A percentile compares a stretch with the other conserved stretches of the same genome.
Conservation (phyloP, 2,888 invertebrate species). For the Euzetes globulus region DNA sequence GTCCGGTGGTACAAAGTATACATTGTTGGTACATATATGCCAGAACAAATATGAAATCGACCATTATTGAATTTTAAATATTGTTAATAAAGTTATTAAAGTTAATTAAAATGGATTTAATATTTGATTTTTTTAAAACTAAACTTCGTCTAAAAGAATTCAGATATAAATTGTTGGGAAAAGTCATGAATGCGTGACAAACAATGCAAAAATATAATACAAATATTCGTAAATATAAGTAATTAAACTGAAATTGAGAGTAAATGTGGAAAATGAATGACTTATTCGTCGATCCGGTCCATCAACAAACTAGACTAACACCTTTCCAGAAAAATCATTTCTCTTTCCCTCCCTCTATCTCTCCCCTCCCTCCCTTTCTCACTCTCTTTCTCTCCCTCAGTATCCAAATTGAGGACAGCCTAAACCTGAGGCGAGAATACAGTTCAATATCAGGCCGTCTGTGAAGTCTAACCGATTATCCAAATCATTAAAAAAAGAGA, state of each 20-base stretch:
- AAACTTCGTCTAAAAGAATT: too few relatives aligned
- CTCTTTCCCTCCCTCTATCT: background rate
- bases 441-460: slow-evolving; percentile 10
- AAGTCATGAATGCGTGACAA: too few relatives aligned
- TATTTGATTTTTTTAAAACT: too few relatives aligned
- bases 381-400: background rate
- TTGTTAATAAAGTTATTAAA: too few relatives aligned
- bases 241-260: background rate
- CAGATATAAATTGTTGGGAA: background rate
- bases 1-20: too few relatives aligned
- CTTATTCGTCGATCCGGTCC: background rate
- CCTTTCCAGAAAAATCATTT: background rate
- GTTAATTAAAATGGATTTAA: too few relatives aligned
- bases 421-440: background rate
- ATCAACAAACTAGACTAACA: slow-evolving; percentile 9
- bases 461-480: background rate
- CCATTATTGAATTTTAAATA: too few relatives aligned
- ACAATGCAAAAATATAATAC: background rate
- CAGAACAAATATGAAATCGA: too few relatives aligned
- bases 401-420: background rate
- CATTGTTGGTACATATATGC: too few relatives aligned
- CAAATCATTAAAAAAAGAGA: background rate
- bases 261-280: background rate
- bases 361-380: background rate
- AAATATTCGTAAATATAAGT: background rate